Conservation (phyloP, 2,888 invertebrate species). For the Dynastes tityus region DNA sequence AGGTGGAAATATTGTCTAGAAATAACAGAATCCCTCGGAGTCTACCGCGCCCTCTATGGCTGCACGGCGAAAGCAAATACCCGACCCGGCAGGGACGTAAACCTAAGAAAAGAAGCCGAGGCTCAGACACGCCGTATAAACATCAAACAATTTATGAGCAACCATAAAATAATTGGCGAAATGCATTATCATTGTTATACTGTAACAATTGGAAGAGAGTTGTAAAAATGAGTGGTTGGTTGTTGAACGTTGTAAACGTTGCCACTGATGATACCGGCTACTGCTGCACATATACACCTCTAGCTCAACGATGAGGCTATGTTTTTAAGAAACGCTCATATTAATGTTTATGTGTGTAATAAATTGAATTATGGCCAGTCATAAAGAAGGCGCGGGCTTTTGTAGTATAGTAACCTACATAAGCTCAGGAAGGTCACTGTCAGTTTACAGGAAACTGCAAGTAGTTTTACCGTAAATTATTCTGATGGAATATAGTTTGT, state of each 20-base stretch:
- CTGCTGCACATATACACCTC: conserved; percentile 29
- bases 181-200: conserved; percentile 50
- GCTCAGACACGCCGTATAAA: conserved; percentile 11
- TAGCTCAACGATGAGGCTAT: conserved; percentile 20
- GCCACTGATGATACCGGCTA: conserved; percentile 27
- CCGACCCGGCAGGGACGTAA: conserved; percentile 1
- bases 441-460: conserved; percentile 42
- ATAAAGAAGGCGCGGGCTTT: conserved; percentile 48
- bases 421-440: conserved; percentile 40
- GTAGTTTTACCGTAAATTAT: conserved; percentile 8
- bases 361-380: conserved; percentile 52
- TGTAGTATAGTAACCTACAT: conserved; percentile 42
- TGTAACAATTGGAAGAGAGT: conserved; percentile 47
- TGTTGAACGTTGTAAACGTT: conserved; percentile 45
- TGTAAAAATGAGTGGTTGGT: conserved; percentile 43
- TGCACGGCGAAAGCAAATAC: conserved; percentile 13
- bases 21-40: conserved; percentile 1
- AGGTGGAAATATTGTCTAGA: too few species aligned
- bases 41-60: conserved; percentile 14
- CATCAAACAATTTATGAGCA: conserved; percentile 39
- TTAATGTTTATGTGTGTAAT: conserved; percentile 51
- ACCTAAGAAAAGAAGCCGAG: conserved; percentile 17
- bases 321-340: conserved; percentile 50
- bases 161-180: conserved; percentile 52
- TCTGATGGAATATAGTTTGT: background rate